Conservation (phyloP, 2,113 vertebrate species). For the Speoplatyrhinus poulsoni region DNA sequence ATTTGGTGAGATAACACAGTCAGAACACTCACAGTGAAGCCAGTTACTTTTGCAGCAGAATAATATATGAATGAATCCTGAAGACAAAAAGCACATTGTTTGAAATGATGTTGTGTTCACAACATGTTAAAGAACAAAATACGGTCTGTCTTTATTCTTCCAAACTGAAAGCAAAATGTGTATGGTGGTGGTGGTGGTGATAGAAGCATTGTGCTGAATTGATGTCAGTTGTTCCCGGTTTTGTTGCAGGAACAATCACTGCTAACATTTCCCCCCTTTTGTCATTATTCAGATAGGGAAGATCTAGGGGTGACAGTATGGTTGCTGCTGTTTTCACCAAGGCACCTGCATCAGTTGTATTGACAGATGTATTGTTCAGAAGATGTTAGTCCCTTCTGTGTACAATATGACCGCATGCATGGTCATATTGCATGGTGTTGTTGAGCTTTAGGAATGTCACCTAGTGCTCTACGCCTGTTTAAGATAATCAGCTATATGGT, state of each 20-base stretch:
- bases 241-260: conserved; percentile 38
- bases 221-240: conserved; percentile 25
- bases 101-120: background rate
- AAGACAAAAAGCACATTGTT: background rate
- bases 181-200: conserved; percentile 37
- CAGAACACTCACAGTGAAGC: background rate
- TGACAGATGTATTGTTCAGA: conserved; percentile 19
- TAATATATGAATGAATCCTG: too few relatives aligned
- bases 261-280: conserved; percentile 39
- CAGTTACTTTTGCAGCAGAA: too few relatives aligned
- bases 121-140: conserved; percentile 10
- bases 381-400: conserved; percentile 23
- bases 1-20: background rate
- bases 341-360: conserved; percentile 53
- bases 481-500: conserved; percentile 12
- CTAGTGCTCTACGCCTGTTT: background rate
- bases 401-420: background rate
- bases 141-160: conserved; percentile 8
- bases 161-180: conserved; percentile 37
- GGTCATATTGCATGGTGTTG: background rate
- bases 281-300: conserved; percentile 45
- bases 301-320: conserved; percentile 50
- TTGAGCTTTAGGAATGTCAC: background rate
- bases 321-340: conserved; percentile 40
- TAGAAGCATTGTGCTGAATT: conserved; percentile 23